Evolutionary conservation across 1,140 invertebrate genomes (phyloP).

Genomic region (Ladona fulva): DNA sequence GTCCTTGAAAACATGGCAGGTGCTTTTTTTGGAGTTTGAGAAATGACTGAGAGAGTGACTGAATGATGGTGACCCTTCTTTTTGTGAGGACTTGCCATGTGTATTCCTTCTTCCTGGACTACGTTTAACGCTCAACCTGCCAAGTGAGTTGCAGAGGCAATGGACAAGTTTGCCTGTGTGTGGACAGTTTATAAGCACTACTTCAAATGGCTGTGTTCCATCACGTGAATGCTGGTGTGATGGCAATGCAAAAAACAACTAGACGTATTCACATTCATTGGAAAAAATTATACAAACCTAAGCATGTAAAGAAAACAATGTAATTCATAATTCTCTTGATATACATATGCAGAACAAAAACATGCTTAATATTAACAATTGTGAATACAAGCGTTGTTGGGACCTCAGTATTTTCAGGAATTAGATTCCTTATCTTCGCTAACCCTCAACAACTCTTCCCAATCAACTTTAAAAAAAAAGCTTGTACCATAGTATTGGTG

Average conservation of each 20-base stretch:
- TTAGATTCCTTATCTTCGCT: neutral
- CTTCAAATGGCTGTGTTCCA: neutral
- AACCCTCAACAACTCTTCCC: neutral
- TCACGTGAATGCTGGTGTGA: neutral
- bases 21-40: neutral
- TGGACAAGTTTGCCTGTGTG: neutral
- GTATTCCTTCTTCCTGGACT: neutral
- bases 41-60: neutral
- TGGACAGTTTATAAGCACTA: neutral
- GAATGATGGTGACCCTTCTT: neutral
- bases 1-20: neutral
- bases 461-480: constrained; percentile 1
- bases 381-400: constrained; percentile 4
- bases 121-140: neutral
- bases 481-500: constrained; percentile 9
- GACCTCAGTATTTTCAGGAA: constrained; percentile 9
- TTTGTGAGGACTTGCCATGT: no score
- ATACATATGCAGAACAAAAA: neutral
- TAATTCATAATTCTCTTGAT: constrained; percentile 5
- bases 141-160: neutral
- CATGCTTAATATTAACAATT: neutral
- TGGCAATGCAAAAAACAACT: constrained; percentile 1
- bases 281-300: neutral
- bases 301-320: neutral
- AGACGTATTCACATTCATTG: neutral